phyloP scores from a whole-genome alignment of 2,113 vertebrate species.

The Sorex fumeus region DNA sequence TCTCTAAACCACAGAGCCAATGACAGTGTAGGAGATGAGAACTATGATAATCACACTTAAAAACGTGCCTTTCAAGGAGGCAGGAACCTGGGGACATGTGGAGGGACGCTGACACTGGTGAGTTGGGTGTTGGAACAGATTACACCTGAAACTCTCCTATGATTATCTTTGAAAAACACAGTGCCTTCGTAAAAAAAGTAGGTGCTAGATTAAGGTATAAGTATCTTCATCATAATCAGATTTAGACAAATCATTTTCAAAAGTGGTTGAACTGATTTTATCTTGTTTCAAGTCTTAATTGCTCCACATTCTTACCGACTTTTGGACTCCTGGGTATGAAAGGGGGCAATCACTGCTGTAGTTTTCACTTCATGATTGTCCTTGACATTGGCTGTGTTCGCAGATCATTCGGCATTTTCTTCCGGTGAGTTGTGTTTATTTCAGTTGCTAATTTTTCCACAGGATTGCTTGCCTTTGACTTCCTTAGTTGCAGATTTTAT shows the following conservation, averaged over 20 bases:
- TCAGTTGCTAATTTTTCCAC: neutral
- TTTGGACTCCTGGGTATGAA: neutral
- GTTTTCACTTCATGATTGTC: neutral
- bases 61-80: too few species aligned
- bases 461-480: neutral
- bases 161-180: too few species aligned
- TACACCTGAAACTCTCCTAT: too few species aligned
- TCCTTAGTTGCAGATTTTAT: constrained; percentile 11
- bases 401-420: neutral
- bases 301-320: neutral
- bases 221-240: neutral
- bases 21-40: too few species aligned
- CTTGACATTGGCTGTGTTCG: neutral
- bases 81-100: too few species aligned
- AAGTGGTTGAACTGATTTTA: neutral
- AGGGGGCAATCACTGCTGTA: neutral
- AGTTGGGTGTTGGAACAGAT: too few species aligned
- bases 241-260: neutral
- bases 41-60: too few species aligned
- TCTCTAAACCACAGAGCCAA: too few species aligned
- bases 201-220: neutral
- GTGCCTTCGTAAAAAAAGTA: neutral
- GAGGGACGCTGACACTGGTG: too few species aligned
- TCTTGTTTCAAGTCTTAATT: neutral
- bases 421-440: neutral